These are phyloP conservation scores for Parazoanthus swiftii DNA, from an alignment of 92 coral and sea anemone genomes.

Conservation along the genomic window DNA sequence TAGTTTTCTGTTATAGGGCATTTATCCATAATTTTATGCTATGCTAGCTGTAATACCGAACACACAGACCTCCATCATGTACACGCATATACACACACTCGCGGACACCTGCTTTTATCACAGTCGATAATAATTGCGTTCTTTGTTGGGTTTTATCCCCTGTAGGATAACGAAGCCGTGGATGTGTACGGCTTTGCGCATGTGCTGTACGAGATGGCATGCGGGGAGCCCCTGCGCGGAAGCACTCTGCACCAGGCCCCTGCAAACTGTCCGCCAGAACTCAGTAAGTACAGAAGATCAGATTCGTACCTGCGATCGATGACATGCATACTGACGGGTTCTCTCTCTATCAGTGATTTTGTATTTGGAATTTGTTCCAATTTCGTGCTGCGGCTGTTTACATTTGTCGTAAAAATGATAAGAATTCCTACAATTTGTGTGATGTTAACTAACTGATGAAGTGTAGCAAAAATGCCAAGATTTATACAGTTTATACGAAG, in stretches of 20 bases:
- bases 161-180: constrained; percentile 77
- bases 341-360: background rate
- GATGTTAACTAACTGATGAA: background rate
- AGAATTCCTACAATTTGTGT: background rate
- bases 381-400: background rate
- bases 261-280: constrained; percentile 78
- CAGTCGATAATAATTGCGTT: background rate
- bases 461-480: background rate
- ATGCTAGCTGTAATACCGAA: too few species aligned
- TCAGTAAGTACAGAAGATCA: constrained; percentile 59
- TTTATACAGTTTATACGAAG: background rate
- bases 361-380: too few species aligned
- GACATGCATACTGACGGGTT: too few species aligned
- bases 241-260: constrained; percentile 79
- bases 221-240: constrained; percentile 78
- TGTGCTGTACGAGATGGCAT: constrained; percentile 92
- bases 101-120: background rate
- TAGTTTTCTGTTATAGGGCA: too few species aligned
- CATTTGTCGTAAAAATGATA: background rate
- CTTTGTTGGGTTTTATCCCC: background rate
- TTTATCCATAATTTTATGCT: too few species aligned
- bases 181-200: constrained; percentile 99
- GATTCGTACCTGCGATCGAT: background rate
- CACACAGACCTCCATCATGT: too few species aligned
- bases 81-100: background rate